Conservation (phyloP, 1,140 invertebrate species). For the Anoplolepis gracilipes region DNA sequence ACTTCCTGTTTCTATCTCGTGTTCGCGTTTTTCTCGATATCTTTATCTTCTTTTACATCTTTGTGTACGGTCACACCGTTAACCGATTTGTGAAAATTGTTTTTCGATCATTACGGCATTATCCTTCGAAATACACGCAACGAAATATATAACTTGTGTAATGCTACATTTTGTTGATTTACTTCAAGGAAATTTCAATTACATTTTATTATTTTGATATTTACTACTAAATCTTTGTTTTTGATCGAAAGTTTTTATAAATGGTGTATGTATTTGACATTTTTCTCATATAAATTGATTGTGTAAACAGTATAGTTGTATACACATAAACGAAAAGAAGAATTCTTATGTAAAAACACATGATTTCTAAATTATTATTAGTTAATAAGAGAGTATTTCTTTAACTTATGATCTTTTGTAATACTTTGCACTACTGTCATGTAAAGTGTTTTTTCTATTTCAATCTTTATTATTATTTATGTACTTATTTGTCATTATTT, state of each 20-base stretch:
- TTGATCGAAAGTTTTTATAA: not conserved
- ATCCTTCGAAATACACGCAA: not conserved
- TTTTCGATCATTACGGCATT: not conserved
- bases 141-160: not conserved
- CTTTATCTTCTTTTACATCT: not conserved
- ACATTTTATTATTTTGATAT: not conserved
- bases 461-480: not conserved
- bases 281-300: not conserved
- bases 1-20: constrained; percentile 41
- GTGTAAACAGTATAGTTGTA: not conserved
- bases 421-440: not conserved
- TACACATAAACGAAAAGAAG: not conserved
- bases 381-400: not conserved
- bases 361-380: not conserved
- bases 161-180: not conserved
- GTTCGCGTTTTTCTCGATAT: constrained; percentile 9
- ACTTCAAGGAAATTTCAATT: not conserved
- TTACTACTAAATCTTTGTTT: not conserved
- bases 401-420: not conserved
- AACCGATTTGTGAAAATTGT: not conserved
- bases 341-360: no score
- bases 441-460: not conserved
- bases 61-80: not conserved
- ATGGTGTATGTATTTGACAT: not conserved
- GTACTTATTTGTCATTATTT: not conserved